Base-by-base conservation (phyloP, 2,797 vertebrate genomes). In the Chelonia mydas region DNA sequence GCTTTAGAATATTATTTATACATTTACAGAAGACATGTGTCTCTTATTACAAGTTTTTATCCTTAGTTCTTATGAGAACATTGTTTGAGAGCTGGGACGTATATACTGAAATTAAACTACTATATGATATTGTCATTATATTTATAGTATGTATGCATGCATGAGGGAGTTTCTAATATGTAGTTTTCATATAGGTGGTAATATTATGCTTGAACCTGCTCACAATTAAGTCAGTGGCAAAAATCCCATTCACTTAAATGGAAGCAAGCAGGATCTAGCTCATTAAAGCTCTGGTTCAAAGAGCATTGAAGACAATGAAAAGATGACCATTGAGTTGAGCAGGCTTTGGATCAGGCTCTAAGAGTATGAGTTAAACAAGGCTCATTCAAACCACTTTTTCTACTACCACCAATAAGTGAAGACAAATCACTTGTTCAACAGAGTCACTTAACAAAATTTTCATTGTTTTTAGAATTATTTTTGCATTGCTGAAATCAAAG, bases 11-110 rank as follows among this genome's bases (percentile, higher is more conserved):
- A 84, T 95, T 96, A 95, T 87, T 95, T 84, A 72, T 78, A 28
- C 27, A 51, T 90, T 97, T 96, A 95, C 80, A 95, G 95, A 96
- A 80, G 82, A 6, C 92, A 88, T 65, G 5, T 95, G 91, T 79
- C 51, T 93, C 53, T 94, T 94, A 88, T 96, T 96, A 95, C 3
- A n/a, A 12, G 50, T 95, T 89, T 89, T 94, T 76, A 87, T 78
- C 85, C 49, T 83, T 93, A 23, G 81, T 90, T 92, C 91, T 90
- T 91, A 50, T 11, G 41, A 93, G 72, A 87, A 21, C 12, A 27
- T 84, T 95, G 59, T 91, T 94, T 92, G 80, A 88, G 72, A 91
- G 68, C 49, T 90, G 90, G 79, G 81, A 96, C 84, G 94, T 65
- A 83, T 8, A 78, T 53, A 80, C n/a, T 86, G 76, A 95, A 95